Conservation (phyloP, 2,888 invertebrate species). For the Heteromyza rotundicornis region DNA sequence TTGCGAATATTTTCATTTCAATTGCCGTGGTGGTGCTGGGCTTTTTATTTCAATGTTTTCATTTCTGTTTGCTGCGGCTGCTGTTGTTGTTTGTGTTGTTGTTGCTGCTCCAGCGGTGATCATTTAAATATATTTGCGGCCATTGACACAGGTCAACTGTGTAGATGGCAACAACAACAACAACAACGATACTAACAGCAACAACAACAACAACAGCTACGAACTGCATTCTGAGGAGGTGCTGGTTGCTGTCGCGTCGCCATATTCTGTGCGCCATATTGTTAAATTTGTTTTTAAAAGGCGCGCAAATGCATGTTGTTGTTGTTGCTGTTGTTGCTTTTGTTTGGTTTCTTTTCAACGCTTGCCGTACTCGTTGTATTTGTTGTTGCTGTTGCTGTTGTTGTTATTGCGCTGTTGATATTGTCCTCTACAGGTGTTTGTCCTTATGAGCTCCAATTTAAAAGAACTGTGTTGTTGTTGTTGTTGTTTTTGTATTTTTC, state of each 20-base stretch:
- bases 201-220: not conserved
- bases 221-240: slow-evolving; percentile 9
- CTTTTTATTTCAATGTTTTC: slow-evolving; percentile 17
- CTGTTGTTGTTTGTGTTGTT: slow-evolving; percentile 7
- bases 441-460: slow-evolving; percentile 34
- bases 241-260: slow-evolving; percentile 21
- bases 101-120: not conserved
- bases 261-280: slow-evolving; percentile 29
- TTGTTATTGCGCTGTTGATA: slow-evolving; percentile 25
- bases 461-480: slow-evolving; percentile 19
- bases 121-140: slow-evolving; percentile 36
- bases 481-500: slow-evolving; percentile 37
- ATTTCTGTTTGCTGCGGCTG: slow-evolving; percentile 10
- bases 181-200: slow-evolving; percentile 5
- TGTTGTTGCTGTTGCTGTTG: slow-evolving; percentile 27
- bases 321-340: slow-evolving; percentile 23
- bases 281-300: slow-evolving; percentile 33
- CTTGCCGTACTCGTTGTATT: no score
- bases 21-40: slow-evolving; percentile 26
- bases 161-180: slow-evolving; percentile 21
- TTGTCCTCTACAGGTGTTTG: slow-evolving; percentile 34
- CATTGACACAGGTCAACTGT: slow-evolving; percentile 37
- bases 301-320: slow-evolving; percentile 35
- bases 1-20: slow-evolving; percentile 59
- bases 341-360: no score